A percentile compares a stretch with the other conserved stretches of the same genome.
Conservation (phyloP, 2,797 vertebrate species). For the Rhynchotus rufescens region DNA sequence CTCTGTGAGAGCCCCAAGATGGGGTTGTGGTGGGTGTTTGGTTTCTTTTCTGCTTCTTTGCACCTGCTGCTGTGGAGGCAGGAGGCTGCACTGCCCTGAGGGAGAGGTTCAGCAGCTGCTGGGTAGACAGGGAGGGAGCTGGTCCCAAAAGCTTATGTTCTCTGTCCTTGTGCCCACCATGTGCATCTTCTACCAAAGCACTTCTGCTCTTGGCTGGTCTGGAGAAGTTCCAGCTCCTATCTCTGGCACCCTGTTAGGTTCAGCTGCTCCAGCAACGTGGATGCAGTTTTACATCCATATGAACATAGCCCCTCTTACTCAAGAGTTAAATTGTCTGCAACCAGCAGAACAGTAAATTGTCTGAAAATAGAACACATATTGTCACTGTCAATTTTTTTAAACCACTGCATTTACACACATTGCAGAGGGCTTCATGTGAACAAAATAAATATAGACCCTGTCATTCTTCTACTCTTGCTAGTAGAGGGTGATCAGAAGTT, state of each 20-base stretch:
- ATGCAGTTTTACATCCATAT: neutral
- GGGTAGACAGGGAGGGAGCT: neutral
- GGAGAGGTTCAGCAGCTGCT: neutral
- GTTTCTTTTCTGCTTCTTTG: neutral
- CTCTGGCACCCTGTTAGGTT: neutral
- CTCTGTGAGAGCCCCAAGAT: neutral
- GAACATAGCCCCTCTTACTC: neutral
- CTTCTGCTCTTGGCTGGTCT: neutral
- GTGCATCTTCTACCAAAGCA: neutral
- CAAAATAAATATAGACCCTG: neutral
- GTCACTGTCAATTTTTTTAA: neutral
- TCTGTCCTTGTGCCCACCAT: neutral
- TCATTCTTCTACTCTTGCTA: constrained; percentile 2
- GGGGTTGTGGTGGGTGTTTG: neutral
- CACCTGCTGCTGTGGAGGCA: too few relatives aligned
- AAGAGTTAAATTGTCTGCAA: neutral
- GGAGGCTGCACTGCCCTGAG: neutral
- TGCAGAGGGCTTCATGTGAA: neutral
- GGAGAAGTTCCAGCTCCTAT: neutral
- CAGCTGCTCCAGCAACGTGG: neutral
- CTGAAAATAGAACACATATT: neutral
- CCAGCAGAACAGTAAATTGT: neutral
- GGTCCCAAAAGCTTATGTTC: neutral
- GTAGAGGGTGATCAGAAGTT: neutral
- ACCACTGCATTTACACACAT: neutral